phyloP scores from a whole-genome alignment of 2,113 vertebrate genomes.

The Gymnorhina tibicen region DNA sequence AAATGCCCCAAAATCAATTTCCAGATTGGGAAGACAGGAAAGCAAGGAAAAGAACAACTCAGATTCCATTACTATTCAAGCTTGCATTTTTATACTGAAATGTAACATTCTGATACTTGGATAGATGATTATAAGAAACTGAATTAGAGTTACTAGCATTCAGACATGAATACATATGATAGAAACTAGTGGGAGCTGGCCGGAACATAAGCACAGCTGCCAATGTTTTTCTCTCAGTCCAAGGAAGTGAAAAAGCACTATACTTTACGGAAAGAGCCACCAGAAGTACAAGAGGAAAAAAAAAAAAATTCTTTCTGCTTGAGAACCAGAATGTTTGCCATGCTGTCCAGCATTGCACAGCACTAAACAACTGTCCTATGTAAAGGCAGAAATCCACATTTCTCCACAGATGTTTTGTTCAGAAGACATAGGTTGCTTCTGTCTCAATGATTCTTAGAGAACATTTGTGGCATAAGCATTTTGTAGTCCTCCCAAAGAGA shows the following conservation, averaged over 20 bases:
- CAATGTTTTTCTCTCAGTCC: not conserved
- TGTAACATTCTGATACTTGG: not conserved
- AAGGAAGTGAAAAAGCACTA: not conserved
- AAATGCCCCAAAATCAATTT: not conserved
- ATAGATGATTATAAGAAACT: not conserved
- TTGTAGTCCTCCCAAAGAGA: not conserved
- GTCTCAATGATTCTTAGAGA: not conserved
- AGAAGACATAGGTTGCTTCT: not conserved
- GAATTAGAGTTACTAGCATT: not conserved
- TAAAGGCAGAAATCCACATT: not conserved
- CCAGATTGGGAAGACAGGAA: not conserved
- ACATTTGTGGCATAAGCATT: not conserved
- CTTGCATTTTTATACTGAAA: not conserved
- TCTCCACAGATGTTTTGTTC: not conserved
- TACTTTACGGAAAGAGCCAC: not conserved
- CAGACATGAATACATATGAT: not conserved
- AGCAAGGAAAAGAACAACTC: not conserved
- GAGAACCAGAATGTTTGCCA: not conserved
- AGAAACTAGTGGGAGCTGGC: not conserved
- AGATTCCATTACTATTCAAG: not conserved
- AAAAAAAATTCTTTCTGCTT: not conserved
- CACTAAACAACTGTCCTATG: not conserved
- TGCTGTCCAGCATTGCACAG: not conserved
- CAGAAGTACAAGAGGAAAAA: not conserved
- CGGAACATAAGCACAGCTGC: not conserved